Evolutionary conservation across 2,797 vertebrate genomes (phyloP), one percentile per base, ranked within the genome.

Genomic region (Sebastes iracundus): DNA sequence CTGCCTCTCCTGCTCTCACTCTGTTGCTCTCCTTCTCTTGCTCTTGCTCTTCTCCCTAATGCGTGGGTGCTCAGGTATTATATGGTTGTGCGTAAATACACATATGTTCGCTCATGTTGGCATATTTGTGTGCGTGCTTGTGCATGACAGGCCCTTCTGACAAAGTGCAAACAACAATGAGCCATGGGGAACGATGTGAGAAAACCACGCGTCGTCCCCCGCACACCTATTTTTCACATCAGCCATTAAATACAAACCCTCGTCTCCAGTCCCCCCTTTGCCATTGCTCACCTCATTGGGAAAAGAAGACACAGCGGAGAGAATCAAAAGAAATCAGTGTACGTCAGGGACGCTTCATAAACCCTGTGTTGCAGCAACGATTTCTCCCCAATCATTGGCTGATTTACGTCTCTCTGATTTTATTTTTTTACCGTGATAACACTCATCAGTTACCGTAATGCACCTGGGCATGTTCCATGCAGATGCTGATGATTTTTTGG

Each of bases 401-500:
- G 90, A 94, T 93, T 93, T 93, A 93, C 84, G 79, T 88, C 86
- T 62, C 76, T 83, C 81, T 92, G 92, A 83, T 94, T 93, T 93
- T 85, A 92, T 86, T 90, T 90, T 93, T 14, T 42, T 87, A 82
- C 86, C 72, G 32, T 87, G 79, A 93, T 91, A 93, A 90, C 83
- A 74, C 80, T 94, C 93, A 94, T 96, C 92, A 89, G 88, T 93
- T 95, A 93, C 84, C 84, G 66, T 94, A 93, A 94, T 93, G 93
- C 90, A 94, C 89, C 86, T 92, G 93, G 88, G 82, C 92, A 89
- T 82, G 87, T 89, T 88, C 73, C 86, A 88, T 85, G 79, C 82
- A 78, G 66, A 78, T 27, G 46, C 82, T 80, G 63, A 85, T 83
- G 74, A 77, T 77, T 87, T 49, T 87, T 72, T 77, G 76, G 65